These are phyloP conservation scores for Boloria selene DNA, from an alignment of 2,888 invertebrate species.

Conservation along the genomic window DNA sequence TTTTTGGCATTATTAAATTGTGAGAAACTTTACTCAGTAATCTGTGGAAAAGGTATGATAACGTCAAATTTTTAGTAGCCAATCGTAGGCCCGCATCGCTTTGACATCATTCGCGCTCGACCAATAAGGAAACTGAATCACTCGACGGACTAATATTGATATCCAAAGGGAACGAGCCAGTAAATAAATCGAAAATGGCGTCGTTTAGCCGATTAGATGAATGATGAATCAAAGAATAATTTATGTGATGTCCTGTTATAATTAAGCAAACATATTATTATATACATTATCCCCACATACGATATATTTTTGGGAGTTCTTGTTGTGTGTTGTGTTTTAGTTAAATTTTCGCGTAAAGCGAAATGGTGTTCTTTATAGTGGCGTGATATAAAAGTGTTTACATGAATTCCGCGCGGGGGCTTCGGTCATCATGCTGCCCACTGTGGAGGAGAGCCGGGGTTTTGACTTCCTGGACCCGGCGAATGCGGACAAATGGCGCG, in stretches of 20 bases:
- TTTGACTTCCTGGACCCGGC: conserved; percentile 95
- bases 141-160: conserved; percentile 37
- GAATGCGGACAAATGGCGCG: conserved; percentile 95
- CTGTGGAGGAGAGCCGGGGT: conserved; percentile 79
- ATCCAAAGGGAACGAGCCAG: conserved; percentile 44
- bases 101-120: conserved; percentile 25
- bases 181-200: conserved; percentile 77
- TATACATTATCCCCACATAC: conserved; percentile 38
- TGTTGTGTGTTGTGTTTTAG: conserved; percentile 41
- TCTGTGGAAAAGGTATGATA: conserved; percentile 25
- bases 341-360: conserved; percentile 54
- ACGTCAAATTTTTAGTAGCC: conserved; percentile 27
- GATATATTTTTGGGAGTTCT: conserved; percentile 47
- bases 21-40: conserved; percentile 18
- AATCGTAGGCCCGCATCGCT: conserved; percentile 23
- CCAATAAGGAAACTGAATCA: conserved; percentile 26
- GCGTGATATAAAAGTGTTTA: conserved; percentile 69
- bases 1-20: not conserved
- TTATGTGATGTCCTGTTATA: conserved; percentile 45
- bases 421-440: conserved; percentile 75
- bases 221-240: conserved; percentile 69
- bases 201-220: conserved; percentile 77
- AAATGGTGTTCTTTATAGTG: conserved; percentile 59
- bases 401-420: conserved; percentile 70
- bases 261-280: conserved; percentile 39